phyloP scores from a whole-genome alignment of 2,797 vertebrate species.

The Enteromius mattozi region DNA sequence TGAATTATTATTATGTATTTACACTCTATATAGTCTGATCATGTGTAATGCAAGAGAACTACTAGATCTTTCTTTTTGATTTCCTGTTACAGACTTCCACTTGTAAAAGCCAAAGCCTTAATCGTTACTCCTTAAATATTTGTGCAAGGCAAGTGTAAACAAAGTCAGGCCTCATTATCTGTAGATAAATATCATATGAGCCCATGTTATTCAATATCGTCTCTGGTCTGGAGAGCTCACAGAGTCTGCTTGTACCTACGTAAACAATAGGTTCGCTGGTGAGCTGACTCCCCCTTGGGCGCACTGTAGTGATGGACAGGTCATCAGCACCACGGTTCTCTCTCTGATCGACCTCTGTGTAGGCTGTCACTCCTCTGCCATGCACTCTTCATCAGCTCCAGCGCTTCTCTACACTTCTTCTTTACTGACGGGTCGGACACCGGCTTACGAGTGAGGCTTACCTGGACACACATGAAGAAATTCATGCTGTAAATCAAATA shows the following conservation, averaged over 20 bases:
- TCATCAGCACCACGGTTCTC: conserved; percentile 95
- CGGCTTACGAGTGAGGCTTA: conserved; percentile 82
- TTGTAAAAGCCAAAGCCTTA: conserved; percentile 35
- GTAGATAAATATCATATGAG: not conserved
- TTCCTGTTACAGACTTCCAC: conserved; percentile 5
- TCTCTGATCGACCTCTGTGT: conserved; percentile 88
- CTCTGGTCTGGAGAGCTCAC: conserved; percentile 21
- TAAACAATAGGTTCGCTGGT: conserved; percentile 35
- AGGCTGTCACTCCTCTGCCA: conserved; percentile 98
- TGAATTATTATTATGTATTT: conserved; percentile 21
- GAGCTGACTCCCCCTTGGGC: conserved; percentile 13
- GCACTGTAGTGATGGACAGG: conserved; percentile 7
- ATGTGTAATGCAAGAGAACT: conserved; percentile 26
- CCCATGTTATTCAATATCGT: not conserved
- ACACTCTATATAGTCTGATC: conserved; percentile 52
- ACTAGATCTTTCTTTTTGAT: not conserved
- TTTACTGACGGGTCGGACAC: conserved; percentile 78
- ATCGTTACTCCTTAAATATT: conserved; percentile 43
- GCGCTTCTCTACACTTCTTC: conserved; percentile 90
- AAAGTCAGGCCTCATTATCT: conserved; percentile 14
- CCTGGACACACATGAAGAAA: conserved; percentile 70
- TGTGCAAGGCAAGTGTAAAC: conserved; percentile 60
- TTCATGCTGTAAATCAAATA: not conserved
- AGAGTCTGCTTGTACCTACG: conserved; percentile 38
- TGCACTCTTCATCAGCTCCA: conserved; percentile 88